phyloP scores from a whole-genome alignment of 2,113 vertebrate genomes.

The Tursiops truncatus region DNA sequence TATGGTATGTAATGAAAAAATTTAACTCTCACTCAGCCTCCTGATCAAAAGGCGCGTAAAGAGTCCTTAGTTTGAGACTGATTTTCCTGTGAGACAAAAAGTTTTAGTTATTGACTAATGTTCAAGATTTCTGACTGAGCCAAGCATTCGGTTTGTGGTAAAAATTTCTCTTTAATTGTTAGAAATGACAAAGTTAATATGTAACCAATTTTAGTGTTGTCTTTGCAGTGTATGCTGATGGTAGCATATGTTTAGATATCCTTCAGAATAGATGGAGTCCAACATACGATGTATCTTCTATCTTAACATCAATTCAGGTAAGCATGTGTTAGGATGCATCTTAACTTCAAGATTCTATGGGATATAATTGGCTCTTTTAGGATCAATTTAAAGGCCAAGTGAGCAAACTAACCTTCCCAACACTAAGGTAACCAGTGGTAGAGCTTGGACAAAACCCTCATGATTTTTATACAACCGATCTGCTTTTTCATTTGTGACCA shows the following conservation, averaged over 20 bases:
- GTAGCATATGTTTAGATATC: slow-evolving; percentile 99
- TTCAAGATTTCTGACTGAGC: not conserved
- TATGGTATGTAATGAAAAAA: not conserved
- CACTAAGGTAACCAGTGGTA: not conserved
- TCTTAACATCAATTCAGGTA: slow-evolving; percentile 99
- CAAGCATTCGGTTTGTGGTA: slow-evolving; percentile 7
- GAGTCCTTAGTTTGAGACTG: not conserved
- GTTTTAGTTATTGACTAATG: not conserved
- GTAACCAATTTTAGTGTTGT: slow-evolving; percentile 65
- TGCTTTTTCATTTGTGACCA: not conserved
- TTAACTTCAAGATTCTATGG: not conserved
- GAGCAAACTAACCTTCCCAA: not conserved
- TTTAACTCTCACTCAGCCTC: not conserved
- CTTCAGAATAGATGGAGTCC: slow-evolving; percentile 99
- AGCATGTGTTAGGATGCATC: slow-evolving; percentile 35
- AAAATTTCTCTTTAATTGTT: slow-evolving; percentile 1
- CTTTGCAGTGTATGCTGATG: slow-evolving; percentile 96
- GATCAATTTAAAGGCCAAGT: not conserved
- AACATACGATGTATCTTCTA: slow-evolving; percentile 98
- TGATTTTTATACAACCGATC: not conserved
- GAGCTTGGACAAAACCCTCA: not conserved
- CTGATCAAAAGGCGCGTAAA: not conserved
- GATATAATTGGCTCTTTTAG: not conserved
- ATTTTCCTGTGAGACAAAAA: not conserved
- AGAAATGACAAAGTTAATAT: not conserved